These are phyloP conservation scores for Sarcophaga peregrina DNA, from an alignment of 1,140 invertebrate genomes.

Conservation along the genomic window DNA sequence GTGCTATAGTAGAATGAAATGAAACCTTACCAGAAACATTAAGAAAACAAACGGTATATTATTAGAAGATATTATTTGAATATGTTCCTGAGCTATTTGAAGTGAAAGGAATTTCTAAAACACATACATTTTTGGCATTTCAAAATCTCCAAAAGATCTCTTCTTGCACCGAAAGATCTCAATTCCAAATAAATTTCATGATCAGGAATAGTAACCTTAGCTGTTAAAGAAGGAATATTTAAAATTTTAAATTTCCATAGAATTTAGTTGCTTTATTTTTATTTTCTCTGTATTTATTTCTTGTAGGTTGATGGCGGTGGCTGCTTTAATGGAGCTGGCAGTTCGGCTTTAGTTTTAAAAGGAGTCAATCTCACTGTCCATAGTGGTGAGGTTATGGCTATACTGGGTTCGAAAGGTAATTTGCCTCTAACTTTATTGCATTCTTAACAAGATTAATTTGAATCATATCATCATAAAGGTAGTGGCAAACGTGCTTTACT, in stretches of 20 bases:
- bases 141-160: too few species aligned
- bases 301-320: constrained; percentile 81
- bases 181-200: too few species aligned
- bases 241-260: not conserved
- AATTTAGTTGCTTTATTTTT: not conserved
- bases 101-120: too few species aligned
- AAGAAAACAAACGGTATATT: too few species aligned
- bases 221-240: not conserved
- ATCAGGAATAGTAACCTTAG: too few species aligned
- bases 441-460: not conserved
- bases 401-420: constrained; percentile 89
- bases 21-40: too few species aligned
- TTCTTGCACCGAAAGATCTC: too few species aligned
- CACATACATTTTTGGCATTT: too few species aligned
- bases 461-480: constrained; percentile 67
- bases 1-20: too few species aligned
- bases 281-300: not conserved
- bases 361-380: constrained; percentile 91
- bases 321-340: constrained; percentile 81
- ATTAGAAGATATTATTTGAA: too few species aligned
- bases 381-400: constrained; percentile 90
- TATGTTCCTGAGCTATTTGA: too few species aligned
- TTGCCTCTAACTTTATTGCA: not conserved
- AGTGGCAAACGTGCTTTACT: constrained; percentile 90
- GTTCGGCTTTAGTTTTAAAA: constrained; percentile 87